Evolutionary conservation across 2,797 vertebrate genomes (phyloP).

Genomic region (Vipera latastei): DNA sequence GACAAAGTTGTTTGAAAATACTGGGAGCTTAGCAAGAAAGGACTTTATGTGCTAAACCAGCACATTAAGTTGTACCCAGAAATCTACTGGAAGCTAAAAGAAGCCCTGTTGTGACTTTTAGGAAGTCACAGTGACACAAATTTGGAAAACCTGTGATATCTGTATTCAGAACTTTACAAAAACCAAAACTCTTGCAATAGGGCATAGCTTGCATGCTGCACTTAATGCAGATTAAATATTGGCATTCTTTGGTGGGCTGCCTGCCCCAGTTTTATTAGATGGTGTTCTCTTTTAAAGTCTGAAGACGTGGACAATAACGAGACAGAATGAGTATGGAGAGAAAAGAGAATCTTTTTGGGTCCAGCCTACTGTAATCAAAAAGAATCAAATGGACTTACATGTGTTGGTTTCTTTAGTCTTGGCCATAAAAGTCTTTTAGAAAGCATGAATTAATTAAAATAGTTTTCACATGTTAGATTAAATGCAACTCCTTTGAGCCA

Average conservation of each 20-base stretch:
- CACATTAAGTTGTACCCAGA: background rate
- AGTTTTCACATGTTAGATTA: background rate
- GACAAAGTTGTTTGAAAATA: background rate
- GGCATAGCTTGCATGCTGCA: background rate
- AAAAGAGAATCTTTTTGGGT: background rate
- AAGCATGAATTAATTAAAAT: background rate
- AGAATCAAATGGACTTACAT: background rate
- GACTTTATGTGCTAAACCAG: background rate
- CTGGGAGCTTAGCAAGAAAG: background rate
- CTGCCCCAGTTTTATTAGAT: background rate
- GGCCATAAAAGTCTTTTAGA: background rate
- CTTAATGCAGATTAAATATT: background rate
- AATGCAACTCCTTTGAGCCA: background rate
- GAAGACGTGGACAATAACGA: background rate
- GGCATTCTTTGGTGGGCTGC: background rate
- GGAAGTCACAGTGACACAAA: background rate
- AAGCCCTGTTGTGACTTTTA: background rate
- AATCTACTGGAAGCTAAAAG: background rate
- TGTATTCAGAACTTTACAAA: background rate
- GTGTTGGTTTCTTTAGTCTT: background rate
- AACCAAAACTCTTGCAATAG: background rate
- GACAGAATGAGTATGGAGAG: background rate
- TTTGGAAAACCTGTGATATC: background rate
- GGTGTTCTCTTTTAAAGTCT: background rate
- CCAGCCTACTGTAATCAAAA: background rate